Base-by-base conservation (phyloP, 2,113 vertebrate species). In the Calyptomena viridis region DNA sequence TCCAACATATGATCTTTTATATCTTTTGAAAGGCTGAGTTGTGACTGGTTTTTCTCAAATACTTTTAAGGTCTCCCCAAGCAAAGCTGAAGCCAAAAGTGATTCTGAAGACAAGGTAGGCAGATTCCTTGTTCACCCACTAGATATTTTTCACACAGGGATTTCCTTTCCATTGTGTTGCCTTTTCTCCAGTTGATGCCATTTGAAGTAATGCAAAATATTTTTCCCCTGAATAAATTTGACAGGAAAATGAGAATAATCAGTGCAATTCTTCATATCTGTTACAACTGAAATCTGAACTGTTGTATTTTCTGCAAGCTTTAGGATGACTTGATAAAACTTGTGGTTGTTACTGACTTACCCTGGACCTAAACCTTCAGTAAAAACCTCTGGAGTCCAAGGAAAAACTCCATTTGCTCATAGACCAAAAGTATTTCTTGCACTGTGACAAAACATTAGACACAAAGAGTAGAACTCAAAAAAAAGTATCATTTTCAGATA, bases 101-200 rank as follows among this genome's bases (percentile, higher is more conserved):
- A 98, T 23, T 89, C 96, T 64, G 98, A 98, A 90, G 98, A 98
- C 44, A 97, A 94, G 98, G 98, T 98, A 98, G 42, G 98, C 80
- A 52, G 22, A 72, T 44, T 90, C 14, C 8, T 94, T 52, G 2
- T 63, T 64, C 44, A 84, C 15, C 90, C 7, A 4, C 16, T 78
- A 2, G 8, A 13, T 85, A 17, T 1, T 50, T 92, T 87, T 80
- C 62, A 52, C 15, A 17, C 3, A 5, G 8, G 7, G 22, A 16
- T 83, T 93, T 90, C 5, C n/a, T 91, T 37, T 78, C 62, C 1
- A 1, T 59, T 76, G 23, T 42, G 2, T n/a, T 67, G 33, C 2
- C 5, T 23, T 82, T 76, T 49, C 6, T 7, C 10, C 4, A 24
- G 0, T 3, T 63, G 21, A 66, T 76, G 1, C 2, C 8, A 18